Conservation (phyloP, 2,888 invertebrate species). For the Lepeophtheirus nordmannii region DNA sequence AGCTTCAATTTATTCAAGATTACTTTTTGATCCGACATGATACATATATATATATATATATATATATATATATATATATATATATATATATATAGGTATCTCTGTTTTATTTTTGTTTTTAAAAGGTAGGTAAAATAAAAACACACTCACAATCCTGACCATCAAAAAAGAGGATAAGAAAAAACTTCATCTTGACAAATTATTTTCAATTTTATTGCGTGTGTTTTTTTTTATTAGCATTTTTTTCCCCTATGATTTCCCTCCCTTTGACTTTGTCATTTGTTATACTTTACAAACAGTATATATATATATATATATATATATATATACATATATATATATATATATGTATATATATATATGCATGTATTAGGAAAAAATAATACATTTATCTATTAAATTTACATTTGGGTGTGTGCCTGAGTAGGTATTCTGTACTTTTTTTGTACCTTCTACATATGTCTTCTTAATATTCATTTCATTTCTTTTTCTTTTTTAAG, state of each 20-base stretch:
- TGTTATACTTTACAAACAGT: too few relatives aligned
- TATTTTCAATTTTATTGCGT: slow-evolving; percentile 4
- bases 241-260: not conserved
- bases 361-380: not conserved
- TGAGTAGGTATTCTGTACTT: too few relatives aligned
- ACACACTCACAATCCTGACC: not conserved
- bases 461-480: too few relatives aligned
- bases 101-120: not conserved
- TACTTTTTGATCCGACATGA: not conserved
- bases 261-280: not conserved
- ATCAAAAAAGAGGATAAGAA: not conserved
- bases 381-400: not conserved
- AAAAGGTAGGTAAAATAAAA: not conserved
- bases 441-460: too few relatives aligned
- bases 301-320: too few relatives aligned
- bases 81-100: too few relatives aligned
- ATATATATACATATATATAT: not conserved
- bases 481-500: too few relatives aligned
- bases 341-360: not conserved
- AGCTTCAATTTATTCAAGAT: slow-evolving; percentile 2
- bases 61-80: too few relatives aligned
- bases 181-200: slow-evolving; percentile 3
- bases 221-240: not conserved
- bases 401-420: too few relatives aligned
- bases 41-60: not conserved